Evolutionary conservation across 2,113 vertebrate genomes (phyloP).

Genomic region (Progne subis): DNA sequence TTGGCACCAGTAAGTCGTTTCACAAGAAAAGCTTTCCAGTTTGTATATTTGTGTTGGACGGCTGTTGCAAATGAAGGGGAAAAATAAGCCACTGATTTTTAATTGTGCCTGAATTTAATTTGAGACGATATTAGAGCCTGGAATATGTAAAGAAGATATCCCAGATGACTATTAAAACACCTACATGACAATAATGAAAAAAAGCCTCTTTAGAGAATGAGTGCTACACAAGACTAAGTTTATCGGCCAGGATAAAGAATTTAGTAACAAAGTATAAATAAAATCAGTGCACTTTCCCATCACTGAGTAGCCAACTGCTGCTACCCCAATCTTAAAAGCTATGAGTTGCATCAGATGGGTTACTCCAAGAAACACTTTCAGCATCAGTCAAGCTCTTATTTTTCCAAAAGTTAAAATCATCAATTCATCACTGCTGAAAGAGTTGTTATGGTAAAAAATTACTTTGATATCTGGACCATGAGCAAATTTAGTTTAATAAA

Average conservation of each 20-base stretch:
- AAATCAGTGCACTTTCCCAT: not conserved
- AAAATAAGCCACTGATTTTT: conserved; percentile 53
- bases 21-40: conserved; percentile 99
- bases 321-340: not conserved
- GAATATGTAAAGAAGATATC: conserved; percentile 54
- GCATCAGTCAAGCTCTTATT: not conserved
- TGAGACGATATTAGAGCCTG: conserved; percentile 32
- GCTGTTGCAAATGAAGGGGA: conserved; percentile 79
- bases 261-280: not conserved
- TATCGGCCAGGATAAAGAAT: not conserved
- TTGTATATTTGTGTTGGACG: conserved; percentile 97
- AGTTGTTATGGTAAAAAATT: not conserved
- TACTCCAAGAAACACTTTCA: not conserved
- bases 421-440: not conserved
- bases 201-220: conserved; percentile 25
- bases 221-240: not conserved
- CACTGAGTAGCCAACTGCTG: not conserved
- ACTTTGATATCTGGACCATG: not conserved
- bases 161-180: conserved; percentile 25
- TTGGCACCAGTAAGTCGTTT: conserved; percentile 99
- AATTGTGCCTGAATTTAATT: not conserved
- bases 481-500: not conserved
- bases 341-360: not conserved
- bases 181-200: conserved; percentile 26
- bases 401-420: not conserved